Evolutionary conservation across 2,888 invertebrate genomes (phyloP).

Genomic region (Uloborus plumipes): DNA sequence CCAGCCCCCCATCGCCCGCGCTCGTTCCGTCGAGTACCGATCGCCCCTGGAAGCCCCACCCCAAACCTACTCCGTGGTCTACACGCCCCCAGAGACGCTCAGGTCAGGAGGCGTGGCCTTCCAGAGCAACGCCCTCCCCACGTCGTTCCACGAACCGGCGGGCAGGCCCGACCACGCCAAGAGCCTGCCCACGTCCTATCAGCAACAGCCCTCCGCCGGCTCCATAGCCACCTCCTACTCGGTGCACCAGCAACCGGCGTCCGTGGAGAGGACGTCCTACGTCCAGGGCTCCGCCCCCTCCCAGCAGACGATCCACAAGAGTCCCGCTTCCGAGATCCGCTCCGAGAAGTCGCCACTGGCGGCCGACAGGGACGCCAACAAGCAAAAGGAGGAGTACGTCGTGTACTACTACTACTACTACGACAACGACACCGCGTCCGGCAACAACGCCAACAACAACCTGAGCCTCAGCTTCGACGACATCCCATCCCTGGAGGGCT

Average conservation of each 20-base stretch:
- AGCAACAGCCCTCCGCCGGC: background rate
- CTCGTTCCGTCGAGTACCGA: constrained; percentile 9
- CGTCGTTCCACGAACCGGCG: constrained; percentile 9
- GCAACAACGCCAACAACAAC: background rate
- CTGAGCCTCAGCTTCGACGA: constrained; percentile 62
- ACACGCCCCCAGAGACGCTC: background rate
- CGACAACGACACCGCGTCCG: constrained; percentile 45
- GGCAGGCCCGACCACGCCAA: background rate
- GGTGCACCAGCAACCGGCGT: constrained; percentile 24
- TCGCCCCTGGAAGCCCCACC: constrained; percentile 4
- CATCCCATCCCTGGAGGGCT: constrained; percentile 58
- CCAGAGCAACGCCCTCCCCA: background rate
- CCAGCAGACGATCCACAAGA: constrained; percentile 48
- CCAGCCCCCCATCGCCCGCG: constrained; percentile 34
- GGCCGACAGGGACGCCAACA: constrained; percentile 52
- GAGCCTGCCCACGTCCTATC: background rate
- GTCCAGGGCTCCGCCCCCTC: constrained; percentile 24
- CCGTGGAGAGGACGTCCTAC: constrained; percentile 28
- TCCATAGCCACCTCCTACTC: constrained; percentile 13
- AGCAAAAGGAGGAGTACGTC: constrained; percentile 62
- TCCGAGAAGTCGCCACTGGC: constrained; percentile 30
- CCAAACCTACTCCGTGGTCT: background rate
- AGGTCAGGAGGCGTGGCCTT: background rate
- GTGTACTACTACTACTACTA: constrained; percentile 65
- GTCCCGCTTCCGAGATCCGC: constrained; percentile 59